Conservation (phyloP, 2,113 vertebrate genomes). For the Petaurus breviceps region DNA sequence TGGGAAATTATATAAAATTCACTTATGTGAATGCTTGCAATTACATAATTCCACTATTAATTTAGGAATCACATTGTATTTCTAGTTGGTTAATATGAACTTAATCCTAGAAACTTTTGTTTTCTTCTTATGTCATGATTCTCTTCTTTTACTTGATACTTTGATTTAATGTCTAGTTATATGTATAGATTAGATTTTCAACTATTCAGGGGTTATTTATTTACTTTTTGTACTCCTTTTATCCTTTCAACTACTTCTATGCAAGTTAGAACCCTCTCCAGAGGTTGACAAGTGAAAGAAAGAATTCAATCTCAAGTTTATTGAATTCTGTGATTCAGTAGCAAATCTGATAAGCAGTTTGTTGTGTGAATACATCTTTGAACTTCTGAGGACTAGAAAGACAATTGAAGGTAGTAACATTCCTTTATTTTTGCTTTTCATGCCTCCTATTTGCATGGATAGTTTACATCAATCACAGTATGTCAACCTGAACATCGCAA, state of each 20-base stretch:
- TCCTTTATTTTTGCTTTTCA: not conserved
- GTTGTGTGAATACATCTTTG: conserved; percentile 43
- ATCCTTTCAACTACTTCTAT: conserved; percentile 33
- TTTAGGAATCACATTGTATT: conserved; percentile 56
- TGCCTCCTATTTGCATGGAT: not conserved
- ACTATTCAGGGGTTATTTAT: conserved; percentile 3
- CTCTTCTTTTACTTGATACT: conserved; percentile 47
- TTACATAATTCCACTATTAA: conserved; percentile 50
- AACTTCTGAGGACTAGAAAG: conserved; percentile 23
- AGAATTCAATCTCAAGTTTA: conserved; percentile 44
- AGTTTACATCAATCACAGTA: conserved; percentile 25
- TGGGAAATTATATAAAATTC: not conserved
- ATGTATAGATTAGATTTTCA: conserved; percentile 47
- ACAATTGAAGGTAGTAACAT: conserved; percentile 54
- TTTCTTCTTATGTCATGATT: conserved; percentile 56
- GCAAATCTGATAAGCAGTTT: conserved; percentile 48
- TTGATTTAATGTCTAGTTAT: conserved; percentile 42
- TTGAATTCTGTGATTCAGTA: conserved; percentile 41
- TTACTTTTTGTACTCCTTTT: not conserved
- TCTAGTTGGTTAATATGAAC: conserved; percentile 53
- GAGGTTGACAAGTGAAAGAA: conserved; percentile 60
- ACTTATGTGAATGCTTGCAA: conserved; percentile 43
- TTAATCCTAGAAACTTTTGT: conserved; percentile 41
- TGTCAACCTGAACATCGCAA: conserved; percentile 10
- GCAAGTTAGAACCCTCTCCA: not conserved